Evolutionary conservation across 37 sponge, comb jelly and placozoan species (phyloP).

Genomic region (Haliclona indistincta): DNA sequence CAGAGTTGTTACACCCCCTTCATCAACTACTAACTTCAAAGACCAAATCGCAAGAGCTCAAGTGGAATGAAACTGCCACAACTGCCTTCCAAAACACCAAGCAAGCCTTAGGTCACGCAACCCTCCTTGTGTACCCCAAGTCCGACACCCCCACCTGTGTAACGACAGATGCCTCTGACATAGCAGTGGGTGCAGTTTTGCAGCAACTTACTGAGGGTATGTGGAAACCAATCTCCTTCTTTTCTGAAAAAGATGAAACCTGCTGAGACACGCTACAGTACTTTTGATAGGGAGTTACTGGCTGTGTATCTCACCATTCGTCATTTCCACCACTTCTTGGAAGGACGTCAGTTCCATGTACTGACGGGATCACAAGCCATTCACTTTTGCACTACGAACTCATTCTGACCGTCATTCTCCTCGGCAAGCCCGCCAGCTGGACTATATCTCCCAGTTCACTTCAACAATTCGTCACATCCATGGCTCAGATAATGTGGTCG

Average conservation of each 20-base stretch:
- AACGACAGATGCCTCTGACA: constrained; percentile 68
- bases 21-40: constrained; percentile 10
- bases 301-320: constrained; percentile 57
- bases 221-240: constrained; percentile 66
- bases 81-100: constrained; percentile 36
- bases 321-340: constrained; percentile 62
- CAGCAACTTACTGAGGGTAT: constrained; percentile 42
- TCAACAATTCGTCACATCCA: constrained; percentile 53
- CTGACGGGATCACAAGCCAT: too few relatives aligned
- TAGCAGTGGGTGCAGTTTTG: constrained; percentile 50
- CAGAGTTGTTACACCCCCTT: constrained; percentile 30
- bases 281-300: constrained; percentile 64
- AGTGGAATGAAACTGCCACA: constrained; percentile 12
- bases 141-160: constrained; percentile 44
- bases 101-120: constrained; percentile 25
- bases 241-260: constrained; percentile 54
- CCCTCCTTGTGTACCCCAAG: constrained; percentile 47
- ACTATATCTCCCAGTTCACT: constrained; percentile 67
- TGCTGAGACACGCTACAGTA: constrained; percentile 63
- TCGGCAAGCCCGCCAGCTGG: constrained; percentile 47
- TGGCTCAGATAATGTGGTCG: constrained; percentile 50
- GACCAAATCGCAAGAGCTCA: not conserved
- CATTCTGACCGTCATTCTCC: constrained; percentile 50
- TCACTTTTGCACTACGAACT: too few relatives aligned
- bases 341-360: too few relatives aligned